Conservation (phyloP, 2,113 vertebrate genomes). For the Coptodon rendalli region DNA sequence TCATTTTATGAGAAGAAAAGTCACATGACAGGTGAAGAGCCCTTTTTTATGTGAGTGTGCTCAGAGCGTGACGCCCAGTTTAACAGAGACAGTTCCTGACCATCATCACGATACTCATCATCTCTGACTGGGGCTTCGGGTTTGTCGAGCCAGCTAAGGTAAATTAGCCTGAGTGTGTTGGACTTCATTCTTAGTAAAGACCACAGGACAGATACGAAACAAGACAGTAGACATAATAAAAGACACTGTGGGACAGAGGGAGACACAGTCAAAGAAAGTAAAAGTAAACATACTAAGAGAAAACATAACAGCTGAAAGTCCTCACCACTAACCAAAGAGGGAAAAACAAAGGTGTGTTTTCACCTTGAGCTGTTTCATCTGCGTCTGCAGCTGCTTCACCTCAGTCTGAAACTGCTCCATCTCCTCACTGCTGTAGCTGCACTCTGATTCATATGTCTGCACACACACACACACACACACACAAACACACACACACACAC, state of each 20-base stretch:
- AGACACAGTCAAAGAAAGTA: not conserved
- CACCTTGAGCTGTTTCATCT: conserved; percentile 83
- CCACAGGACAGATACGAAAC: not conserved
- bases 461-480: not conserved
- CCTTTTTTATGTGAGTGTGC: not conserved
- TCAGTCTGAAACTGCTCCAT: conserved; percentile 82
- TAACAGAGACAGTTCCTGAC: not conserved
- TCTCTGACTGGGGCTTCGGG: not conserved
- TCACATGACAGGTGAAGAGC: too few species aligned
- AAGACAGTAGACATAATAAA: not conserved
- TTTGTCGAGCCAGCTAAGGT: not conserved
- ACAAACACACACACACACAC: too few species aligned
- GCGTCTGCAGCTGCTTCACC: conserved; percentile 75
- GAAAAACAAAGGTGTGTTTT: not conserved
- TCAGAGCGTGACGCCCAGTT: not conserved
- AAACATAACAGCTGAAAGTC: not conserved
- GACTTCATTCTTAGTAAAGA: not conserved
- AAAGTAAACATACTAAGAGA: not conserved
- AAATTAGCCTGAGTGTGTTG: not conserved
- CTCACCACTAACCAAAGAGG: not conserved
- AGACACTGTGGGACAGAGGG: not conserved
- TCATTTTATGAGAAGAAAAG: not conserved
- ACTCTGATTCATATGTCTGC: conserved; percentile 76
- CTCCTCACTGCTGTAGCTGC: conserved; percentile 77
- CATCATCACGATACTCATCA: not conserved